phyloP scores from a whole-genome alignment of 2,113 vertebrate species.

The Oxyruncus cristatus region DNA sequence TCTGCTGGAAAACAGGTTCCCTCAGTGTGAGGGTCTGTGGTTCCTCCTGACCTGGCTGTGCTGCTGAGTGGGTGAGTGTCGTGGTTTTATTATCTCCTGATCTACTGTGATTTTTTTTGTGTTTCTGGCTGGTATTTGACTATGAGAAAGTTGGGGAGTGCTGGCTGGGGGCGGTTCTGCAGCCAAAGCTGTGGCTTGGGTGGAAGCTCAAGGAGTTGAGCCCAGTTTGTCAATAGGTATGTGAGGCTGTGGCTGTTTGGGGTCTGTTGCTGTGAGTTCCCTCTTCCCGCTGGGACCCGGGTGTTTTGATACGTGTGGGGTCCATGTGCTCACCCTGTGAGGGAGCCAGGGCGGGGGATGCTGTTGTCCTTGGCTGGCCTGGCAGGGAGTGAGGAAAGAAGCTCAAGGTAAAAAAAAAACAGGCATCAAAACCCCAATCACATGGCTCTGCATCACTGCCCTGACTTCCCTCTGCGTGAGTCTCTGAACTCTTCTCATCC shows the following conservation, averaged over 20 bases:
- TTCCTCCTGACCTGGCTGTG: fast-evolving
- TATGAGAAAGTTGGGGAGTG: fast-evolving
- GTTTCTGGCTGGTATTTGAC: background rate
- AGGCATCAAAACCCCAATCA: background rate
- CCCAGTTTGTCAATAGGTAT: fast-evolving
- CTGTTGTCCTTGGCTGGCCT: background rate
- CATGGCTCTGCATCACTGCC: background rate
- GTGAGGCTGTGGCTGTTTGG: fast-evolving
- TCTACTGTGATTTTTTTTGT: fast-evolving
- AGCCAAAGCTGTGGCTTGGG: background rate
- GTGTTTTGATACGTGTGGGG: fast-evolving
- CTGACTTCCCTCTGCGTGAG: background rate
- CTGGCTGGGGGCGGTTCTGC: background rate
- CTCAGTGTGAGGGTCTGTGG: fast-evolving
- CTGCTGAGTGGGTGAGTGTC: fast-evolving
- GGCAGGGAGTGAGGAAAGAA: background rate
- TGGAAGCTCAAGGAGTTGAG: background rate
- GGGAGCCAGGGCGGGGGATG: background rate
- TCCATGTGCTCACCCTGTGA: fast-evolving
- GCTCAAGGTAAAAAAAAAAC: background rate
- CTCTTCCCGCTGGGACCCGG: background rate
- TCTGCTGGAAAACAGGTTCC: background rate
- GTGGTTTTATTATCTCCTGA: background rate
- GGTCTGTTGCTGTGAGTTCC: background rate
- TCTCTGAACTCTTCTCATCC: background rate